These are phyloP conservation scores for Lasiommata megera DNA, from an alignment of 2,888 invertebrate genomes.

Conservation along the genomic window DNA sequence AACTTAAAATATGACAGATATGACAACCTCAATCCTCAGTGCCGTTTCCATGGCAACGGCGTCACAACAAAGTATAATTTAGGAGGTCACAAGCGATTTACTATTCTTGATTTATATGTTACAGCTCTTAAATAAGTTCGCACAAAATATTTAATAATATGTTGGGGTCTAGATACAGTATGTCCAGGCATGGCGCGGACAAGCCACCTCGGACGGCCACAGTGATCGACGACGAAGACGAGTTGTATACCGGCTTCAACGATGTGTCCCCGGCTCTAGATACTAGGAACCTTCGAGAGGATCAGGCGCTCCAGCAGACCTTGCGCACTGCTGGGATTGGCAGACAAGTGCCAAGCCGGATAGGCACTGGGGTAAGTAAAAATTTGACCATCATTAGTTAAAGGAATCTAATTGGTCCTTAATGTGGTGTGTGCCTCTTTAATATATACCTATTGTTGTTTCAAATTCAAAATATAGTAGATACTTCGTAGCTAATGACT, in stretches of 20 bases:
- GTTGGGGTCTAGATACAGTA: constrained; percentile 68
- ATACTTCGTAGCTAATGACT: too few species aligned
- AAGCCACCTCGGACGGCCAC: constrained; percentile 67
- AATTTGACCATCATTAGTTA: neutral
- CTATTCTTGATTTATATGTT: neutral
- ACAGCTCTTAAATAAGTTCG: too few species aligned
- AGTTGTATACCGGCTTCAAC: constrained; percentile 85
- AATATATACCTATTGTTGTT: too few species aligned
- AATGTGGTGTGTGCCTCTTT: too few species aligned
- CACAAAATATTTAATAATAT: constrained; percentile 38
- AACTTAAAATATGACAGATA: neutral
- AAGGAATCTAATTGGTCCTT: too few species aligned
- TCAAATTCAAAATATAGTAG: too few species aligned
- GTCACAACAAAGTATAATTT: constrained; percentile 62
- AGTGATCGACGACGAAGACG: constrained; percentile 80
- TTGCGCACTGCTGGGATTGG: constrained; percentile 88
- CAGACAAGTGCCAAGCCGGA: constrained; percentile 82
- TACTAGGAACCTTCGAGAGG: constrained; percentile 85
- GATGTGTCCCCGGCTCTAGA: constrained; percentile 84
- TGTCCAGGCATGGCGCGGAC: constrained; percentile 61
- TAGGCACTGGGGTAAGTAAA: constrained; percentile 66
- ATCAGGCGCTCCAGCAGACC: constrained; percentile 88
- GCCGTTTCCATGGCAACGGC: constrained; percentile 62
- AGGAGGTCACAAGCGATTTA: constrained; percentile 3
- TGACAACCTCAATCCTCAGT: neutral